Evolutionary conservation across 2,888 invertebrate species (phyloP), one percentile per base, ranked within the genome.

Genomic region (Pharmacophagus antenor): DNA sequence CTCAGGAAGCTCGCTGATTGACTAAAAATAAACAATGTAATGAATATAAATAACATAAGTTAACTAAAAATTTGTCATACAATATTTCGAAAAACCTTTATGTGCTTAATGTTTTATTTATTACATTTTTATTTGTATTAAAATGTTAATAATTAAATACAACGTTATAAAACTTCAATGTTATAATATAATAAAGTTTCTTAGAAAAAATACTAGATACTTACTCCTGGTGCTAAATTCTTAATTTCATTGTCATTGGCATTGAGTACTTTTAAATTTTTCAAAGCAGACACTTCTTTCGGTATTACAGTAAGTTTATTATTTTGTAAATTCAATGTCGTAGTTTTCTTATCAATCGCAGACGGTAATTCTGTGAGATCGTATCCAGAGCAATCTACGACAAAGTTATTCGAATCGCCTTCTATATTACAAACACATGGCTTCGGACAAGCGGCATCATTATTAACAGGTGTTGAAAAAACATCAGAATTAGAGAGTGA

Each of bases 321-420:
- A 49, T 88, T 84, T 67, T 87, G 82, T 63, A 91, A 67, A 65
- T 85, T 83, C 21, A 91, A 70, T 48, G 71, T 76, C 2, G 85
- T 86, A 10, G 85, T 85, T 65, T 74, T 82, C 7, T 76, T 62
- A 64, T 85, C 84, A 51, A 90, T 73, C 18, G 79, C 71, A 15
- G 78, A 67, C 25, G 93, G 93, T 54, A 93, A 80, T 69, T 90
- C 84, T 18, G 84, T 85, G 57, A 93, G 75, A 37, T 79, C 83
- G 58, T 80, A 83, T 66, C 88, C 84, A 10, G 91, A 84, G 73
- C 93, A 93, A 73, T 92, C 85, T 5, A 88, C 84, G 2, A 82
- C 73, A 46, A 79, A 85, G 51, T 79, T 70, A 23, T 73, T 70
- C 22, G 77, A 65, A 49, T 72, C 74, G n/a, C 81, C 83, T 70